Percentiles rank a stretch among this genome's conserved stretches.
Conservation (phyloP, 2,888 invertebrate genomes). For the Germaria angustata region DNA sequence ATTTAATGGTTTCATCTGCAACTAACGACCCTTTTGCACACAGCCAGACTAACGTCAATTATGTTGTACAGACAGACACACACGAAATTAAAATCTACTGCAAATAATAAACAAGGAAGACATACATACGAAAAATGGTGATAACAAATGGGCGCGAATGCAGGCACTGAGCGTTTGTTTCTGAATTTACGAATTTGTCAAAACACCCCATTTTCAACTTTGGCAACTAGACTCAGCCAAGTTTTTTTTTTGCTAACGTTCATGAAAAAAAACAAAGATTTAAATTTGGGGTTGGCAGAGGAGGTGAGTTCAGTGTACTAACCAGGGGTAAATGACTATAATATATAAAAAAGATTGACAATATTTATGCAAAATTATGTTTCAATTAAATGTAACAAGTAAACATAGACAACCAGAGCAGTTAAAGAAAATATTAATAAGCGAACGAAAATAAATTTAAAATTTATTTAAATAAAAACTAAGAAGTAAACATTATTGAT, state of each 20-base stretch:
- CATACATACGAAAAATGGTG: slow-evolving; percentile 35
- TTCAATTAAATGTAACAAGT: slow-evolving; percentile 76
- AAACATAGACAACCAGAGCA: slow-evolving; percentile 6
- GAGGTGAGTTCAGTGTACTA: slow-evolving; percentile 29
- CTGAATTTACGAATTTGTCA: not conserved
- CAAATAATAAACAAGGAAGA: slow-evolving; percentile 36
- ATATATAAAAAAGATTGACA: slow-evolving; percentile 67
- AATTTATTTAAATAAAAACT: too few relatives aligned
- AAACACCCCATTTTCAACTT: slow-evolving; percentile 48
- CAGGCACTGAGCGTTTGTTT: slow-evolving; percentile 34
- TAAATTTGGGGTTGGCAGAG: not conserved
- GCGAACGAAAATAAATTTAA: too few relatives aligned
- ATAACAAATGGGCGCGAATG: slow-evolving; percentile 62
- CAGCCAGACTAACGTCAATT: slow-evolving; percentile 14
- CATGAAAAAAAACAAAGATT: too few relatives aligned
- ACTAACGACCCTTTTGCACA: slow-evolving; percentile 55
- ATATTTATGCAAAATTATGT: slow-evolving; percentile 78
- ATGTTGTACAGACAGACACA: slow-evolving; percentile 6
- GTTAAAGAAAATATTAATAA: not conserved
- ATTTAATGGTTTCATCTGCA: slow-evolving; percentile 65
- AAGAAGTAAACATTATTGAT: too few relatives aligned
- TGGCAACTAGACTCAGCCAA: slow-evolving; percentile 10
- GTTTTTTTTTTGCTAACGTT: not conserved
- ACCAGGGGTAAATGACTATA: slow-evolving; percentile 11
- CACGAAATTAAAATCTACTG: slow-evolving; percentile 27